A percentile compares a stretch with the other conserved stretches of the same genome.
phyloP scores from a whole-genome alignment of 1,140 invertebrate genomes.

The Pinna nobilis region DNA sequence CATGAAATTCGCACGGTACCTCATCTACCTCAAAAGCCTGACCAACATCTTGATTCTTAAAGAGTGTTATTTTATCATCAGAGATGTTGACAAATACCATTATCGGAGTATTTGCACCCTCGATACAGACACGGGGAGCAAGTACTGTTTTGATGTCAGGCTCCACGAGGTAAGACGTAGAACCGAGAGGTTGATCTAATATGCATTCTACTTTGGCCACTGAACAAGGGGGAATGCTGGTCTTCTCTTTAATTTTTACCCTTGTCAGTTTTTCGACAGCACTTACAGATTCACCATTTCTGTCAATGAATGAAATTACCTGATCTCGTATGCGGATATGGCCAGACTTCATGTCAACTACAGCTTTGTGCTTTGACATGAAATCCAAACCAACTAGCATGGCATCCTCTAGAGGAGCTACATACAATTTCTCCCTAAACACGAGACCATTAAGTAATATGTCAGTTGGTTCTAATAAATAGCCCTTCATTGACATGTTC shows the following conservation, averaged over 20 bases:
- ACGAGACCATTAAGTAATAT: neutral
- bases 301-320: neutral
- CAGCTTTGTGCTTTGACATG: conserved; percentile 5
- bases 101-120: neutral
- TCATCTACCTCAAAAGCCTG: neutral
- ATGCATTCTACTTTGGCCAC: neutral
- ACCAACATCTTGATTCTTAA: conserved; percentile 8
- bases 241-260: neutral
- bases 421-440: conserved; percentile 9
- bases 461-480: neutral
- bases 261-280: neutral
- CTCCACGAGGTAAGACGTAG: neutral
- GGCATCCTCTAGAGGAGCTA: conserved; percentile 21
- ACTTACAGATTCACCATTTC: neutral
- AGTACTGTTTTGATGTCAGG: no score
- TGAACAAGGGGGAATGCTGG: conserved; percentile 9
- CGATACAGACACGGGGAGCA: no score
- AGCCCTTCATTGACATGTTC: conserved; percentile 15
- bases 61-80: conserved; percentile 9
- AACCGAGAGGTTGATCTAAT: neutral
- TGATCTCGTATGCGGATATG: neutral
- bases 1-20: no score
- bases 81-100: no score
- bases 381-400: conserved; percentile 25
- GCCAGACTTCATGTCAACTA: conserved; percentile 1